Conservation (phyloP, 2,888 invertebrate species). For the Sphinx pinastri region DNA sequence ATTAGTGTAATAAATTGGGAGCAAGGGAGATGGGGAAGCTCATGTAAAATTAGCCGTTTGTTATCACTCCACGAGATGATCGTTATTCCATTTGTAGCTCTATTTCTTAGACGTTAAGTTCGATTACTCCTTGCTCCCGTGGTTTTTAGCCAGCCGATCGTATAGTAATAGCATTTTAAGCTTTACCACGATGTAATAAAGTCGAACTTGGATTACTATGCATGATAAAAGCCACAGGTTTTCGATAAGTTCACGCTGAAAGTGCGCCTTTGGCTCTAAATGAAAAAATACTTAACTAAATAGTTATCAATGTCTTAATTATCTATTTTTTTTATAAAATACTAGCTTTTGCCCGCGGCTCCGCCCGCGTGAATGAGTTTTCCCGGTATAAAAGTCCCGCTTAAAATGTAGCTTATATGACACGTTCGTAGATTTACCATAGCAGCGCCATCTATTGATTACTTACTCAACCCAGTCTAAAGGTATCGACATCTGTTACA, state of each 20-base stretch:
- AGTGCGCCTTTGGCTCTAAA: constrained; percentile 52
- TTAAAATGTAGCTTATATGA: too few relatives aligned
- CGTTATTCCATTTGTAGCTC: constrained; percentile 29
- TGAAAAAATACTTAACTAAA: constrained; percentile 44
- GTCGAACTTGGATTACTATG: constrained; percentile 34
- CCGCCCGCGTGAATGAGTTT: too few relatives aligned
- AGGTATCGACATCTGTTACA: too few relatives aligned
- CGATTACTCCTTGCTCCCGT: constrained; percentile 26
- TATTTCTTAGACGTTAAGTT: neutral
- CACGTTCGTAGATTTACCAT: too few relatives aligned
- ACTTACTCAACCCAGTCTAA: too few relatives aligned
- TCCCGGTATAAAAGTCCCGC: too few relatives aligned
- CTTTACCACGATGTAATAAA: neutral
- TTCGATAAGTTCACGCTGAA: constrained; percentile 73
- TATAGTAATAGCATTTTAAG: constrained; percentile 26
- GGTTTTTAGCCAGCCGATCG: neutral
- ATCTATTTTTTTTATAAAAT: neutral
- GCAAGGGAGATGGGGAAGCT: constrained; percentile 46
- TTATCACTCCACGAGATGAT: constrained; percentile 53
- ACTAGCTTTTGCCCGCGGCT: too few relatives aligned
- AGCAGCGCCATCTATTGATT: too few relatives aligned
- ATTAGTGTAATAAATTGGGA: constrained; percentile 43
- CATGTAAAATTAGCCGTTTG: constrained; percentile 46
- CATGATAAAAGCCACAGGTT: constrained; percentile 73
- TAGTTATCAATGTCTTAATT: constrained; percentile 18